phyloP scores from a whole-genome alignment of 1,140 invertebrate genomes.

The Anastatus disparis region DNA sequence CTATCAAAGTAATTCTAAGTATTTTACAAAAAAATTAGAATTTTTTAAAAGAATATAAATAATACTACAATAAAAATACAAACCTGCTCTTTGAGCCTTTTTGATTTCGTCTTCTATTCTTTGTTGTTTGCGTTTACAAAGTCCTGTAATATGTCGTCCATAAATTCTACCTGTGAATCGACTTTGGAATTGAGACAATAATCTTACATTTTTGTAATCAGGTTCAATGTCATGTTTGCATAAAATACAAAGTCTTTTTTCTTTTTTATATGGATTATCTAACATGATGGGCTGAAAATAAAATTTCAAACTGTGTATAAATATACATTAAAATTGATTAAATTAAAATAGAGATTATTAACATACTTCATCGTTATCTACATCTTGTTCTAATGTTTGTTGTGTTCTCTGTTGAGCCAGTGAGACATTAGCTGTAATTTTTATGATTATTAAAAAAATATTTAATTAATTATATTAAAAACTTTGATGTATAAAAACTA shows the following conservation, averaged over 20 bases:
- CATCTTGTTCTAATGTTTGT: background rate
- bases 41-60: background rate
- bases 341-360: too few relatives aligned
- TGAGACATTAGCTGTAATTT: background rate
- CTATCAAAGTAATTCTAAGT: too few relatives aligned
- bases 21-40: background rate
- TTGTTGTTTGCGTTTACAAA: constrained; percentile 82
- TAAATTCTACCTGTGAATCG: constrained; percentile 92
- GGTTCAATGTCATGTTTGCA: constrained; percentile 85
- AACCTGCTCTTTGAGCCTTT: constrained; percentile 77
- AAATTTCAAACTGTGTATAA: background rate
- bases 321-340: too few relatives aligned
- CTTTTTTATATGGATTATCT: constrained; percentile 84
- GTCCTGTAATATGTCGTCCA: constrained; percentile 89
- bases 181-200: constrained; percentile 96
- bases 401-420: background rate
- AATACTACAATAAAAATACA: background rate
- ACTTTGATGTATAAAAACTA: constrained; percentile 20
- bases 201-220: constrained; percentile 91
- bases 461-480: too few relatives aligned
- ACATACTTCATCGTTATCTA: constrained; percentile 14
- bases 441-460: background rate
- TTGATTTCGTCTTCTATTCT: constrained; percentile 76
- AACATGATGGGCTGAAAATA: constrained; percentile 72
- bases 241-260: constrained; percentile 82